Evolutionary conservation across 2,113 vertebrate species (phyloP).

Genomic region (Propithecus coquereli): DNA sequence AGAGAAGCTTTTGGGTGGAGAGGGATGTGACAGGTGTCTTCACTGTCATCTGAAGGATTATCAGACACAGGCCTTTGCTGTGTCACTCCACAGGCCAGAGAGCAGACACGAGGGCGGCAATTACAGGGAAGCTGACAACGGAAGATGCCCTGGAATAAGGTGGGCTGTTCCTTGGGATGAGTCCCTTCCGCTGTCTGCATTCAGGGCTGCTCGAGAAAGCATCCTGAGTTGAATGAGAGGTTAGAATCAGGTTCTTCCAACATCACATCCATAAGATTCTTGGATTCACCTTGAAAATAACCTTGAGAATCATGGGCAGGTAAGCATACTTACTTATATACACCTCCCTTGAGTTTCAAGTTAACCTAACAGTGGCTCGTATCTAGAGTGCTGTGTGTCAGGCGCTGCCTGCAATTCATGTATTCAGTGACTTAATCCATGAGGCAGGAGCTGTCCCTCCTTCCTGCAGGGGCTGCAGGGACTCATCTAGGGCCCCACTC

Average conservation of each 20-base stretch:
- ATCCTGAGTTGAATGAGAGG: not conserved
- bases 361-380: not conserved
- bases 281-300: not conserved
- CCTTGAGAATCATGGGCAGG: not conserved
- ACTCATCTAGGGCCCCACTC: not conserved
- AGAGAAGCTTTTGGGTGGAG: not conserved
- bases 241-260: not conserved
- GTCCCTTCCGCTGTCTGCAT: not conserved
- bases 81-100: not conserved
- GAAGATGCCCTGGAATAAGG: not conserved
- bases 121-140: not conserved
- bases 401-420: not conserved
- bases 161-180: not conserved
- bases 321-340: not conserved
- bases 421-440: not conserved
- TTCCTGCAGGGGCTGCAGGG: not conserved
- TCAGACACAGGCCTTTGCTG: not conserved
- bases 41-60: not conserved
- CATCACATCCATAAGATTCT: not conserved
- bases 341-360: not conserved
- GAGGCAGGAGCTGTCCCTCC: not conserved
- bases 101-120: not conserved
- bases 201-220: not conserved
- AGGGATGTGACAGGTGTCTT: not conserved
- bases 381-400: not conserved